Percentiles rank a stretch among this genome's conserved stretches.
Evolutionary conservation across 2,113 vertebrate genomes (phyloP).

Genomic region (Chionis minor): DNA sequence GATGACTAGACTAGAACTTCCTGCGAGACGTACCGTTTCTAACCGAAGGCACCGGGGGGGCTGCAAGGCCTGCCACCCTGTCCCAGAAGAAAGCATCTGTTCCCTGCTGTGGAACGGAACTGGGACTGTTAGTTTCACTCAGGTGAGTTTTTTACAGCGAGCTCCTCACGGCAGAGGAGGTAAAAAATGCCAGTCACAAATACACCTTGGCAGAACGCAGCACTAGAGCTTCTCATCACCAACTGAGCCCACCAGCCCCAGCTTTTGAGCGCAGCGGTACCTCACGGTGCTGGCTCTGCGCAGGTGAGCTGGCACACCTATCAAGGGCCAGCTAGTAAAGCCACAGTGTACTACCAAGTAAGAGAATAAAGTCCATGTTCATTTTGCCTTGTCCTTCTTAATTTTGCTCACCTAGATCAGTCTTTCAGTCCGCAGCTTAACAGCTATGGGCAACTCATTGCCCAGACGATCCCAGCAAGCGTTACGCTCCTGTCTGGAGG

Average conservation of each 20-base stretch:
- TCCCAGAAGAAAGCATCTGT: neutral
- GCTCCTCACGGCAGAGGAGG: neutral
- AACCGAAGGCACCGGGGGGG: neutral
- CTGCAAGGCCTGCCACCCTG: neutral
- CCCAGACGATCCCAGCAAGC: neutral
- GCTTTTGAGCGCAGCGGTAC: too few relatives aligned
- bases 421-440: neutral
- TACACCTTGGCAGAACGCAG: neutral
- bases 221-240: neutral
- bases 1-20: too few relatives aligned
- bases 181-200: neutral
- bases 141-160: neutral
- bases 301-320: accelerated
- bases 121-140: neutral
- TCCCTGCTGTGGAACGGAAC: neutral
- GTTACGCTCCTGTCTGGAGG: neutral
- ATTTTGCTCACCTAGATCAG: neutral
- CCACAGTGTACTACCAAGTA: neutral
- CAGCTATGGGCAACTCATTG: neutral
- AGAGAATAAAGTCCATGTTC: neutral
- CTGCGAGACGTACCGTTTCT: neutral
- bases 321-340: neutral
- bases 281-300: neutral
- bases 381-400: neutral
- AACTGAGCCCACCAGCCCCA: neutral